phyloP scores from a whole-genome alignment of 2,888 invertebrate genomes.

The Ptychoptera contaminata region DNA sequence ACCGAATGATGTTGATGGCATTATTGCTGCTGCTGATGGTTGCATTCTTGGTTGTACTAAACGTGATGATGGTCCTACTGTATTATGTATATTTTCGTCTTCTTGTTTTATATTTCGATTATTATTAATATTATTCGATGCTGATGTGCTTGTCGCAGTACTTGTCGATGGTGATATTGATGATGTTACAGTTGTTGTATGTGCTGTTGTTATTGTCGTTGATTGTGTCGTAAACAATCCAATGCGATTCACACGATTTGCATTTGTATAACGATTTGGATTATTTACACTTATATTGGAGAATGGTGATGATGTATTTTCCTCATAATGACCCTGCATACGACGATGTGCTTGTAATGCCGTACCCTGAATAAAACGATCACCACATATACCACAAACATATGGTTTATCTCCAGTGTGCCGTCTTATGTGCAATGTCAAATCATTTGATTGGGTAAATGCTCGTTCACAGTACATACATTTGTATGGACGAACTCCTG shows the following conservation, averaged over 20 bases:
- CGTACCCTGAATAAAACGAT: conserved; percentile 49
- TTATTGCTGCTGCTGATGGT: neutral
- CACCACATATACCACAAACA: conserved; percentile 48
- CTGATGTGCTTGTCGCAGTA: neutral
- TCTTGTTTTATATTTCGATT: neutral
- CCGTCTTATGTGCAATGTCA: conserved; percentile 49
- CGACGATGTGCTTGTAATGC: conserved; percentile 46
- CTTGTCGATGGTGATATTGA: neutral
- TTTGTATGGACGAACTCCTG: conserved; percentile 41
- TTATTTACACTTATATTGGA: conserved; percentile 11
- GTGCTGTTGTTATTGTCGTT: neutral
- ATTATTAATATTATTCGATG: neutral
- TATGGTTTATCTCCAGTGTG: conserved; percentile 55
- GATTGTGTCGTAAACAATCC: neutral
- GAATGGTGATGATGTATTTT: conserved; percentile 8
- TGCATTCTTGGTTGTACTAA: neutral
- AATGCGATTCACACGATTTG: conserved; percentile 10
- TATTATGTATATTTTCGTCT: neutral
- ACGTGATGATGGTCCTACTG: neutral
- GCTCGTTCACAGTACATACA: conserved; percentile 35
- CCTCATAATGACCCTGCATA: conserved; percentile 38
- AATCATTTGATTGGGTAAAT: conserved; percentile 56
- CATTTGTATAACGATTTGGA: conserved; percentile 9
- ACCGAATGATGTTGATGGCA: neutral
- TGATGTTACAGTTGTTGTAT: neutral